phyloP scores from a whole-genome alignment of 2,113 vertebrate genomes.

The Clarias macrocephalus region DNA sequence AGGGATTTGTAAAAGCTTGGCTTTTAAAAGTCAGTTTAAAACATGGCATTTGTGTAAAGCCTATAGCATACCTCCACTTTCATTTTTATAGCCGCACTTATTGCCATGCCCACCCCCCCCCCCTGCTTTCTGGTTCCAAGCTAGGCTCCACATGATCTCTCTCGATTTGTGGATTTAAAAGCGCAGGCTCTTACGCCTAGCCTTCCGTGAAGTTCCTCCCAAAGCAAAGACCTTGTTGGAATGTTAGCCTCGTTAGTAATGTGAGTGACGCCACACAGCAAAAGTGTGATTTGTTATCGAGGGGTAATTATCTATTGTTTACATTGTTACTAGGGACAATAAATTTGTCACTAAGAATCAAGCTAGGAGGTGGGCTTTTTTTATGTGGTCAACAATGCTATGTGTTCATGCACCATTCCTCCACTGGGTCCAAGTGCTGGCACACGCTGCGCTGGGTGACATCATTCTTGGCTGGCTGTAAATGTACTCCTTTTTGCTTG shows the following conservation, averaged over 20 bases:
- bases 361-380: slow-evolving; percentile 83
- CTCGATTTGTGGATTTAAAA: slow-evolving; percentile 3
- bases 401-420: slow-evolving; percentile 83
- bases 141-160: neutral
- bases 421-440: slow-evolving; percentile 80
- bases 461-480: slow-evolving; percentile 89
- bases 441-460: slow-evolving; percentile 80
- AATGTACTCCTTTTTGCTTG: slow-evolving; percentile 77
- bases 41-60: neutral
- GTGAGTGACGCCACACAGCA: slow-evolving; percentile 48
- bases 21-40: neutral
- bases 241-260: slow-evolving; percentile 37
- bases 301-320: slow-evolving; percentile 84
- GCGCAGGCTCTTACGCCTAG: slow-evolving; percentile 11
- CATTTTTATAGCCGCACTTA: slow-evolving; percentile 1
- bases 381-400: slow-evolving; percentile 92
- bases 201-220: slow-evolving; percentile 52
- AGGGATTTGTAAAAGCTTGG: neutral
- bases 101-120: neutral
- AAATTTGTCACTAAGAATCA: slow-evolving; percentile 81
- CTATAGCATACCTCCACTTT: neutral
- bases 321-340: slow-evolving; percentile 87
- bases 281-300: slow-evolving; percentile 75
- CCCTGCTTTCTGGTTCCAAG: neutral
- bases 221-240: slow-evolving; percentile 21